A percentile compares a stretch with the other conserved stretches of the same genome.
These are phyloP conservation scores for Cataglyphis cursor DNA, from an alignment of 2,888 invertebrate species.

Conservation along the genomic window DNA sequence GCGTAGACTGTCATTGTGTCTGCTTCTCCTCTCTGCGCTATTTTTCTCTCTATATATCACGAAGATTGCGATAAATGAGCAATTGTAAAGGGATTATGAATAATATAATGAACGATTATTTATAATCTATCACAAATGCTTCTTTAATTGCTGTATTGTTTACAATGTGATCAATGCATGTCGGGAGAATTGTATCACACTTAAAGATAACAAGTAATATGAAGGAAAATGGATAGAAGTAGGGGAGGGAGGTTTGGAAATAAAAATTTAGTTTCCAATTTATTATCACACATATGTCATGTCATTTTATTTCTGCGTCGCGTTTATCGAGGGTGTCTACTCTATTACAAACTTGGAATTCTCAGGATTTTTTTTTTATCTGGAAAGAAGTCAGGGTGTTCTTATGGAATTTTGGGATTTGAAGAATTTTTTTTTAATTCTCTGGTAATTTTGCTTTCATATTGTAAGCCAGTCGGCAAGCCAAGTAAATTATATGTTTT, in stretches of 20 bases:
- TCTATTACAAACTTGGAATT: too few species aligned
- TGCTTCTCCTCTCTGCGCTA: constrained; percentile 9
- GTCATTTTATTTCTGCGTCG: background rate
- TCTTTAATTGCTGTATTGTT: background rate
- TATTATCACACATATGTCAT: constrained; percentile 10
- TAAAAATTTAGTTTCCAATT: background rate
- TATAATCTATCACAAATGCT: background rate
- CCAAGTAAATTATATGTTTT: too few species aligned
- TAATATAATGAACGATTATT: constrained; percentile 19
- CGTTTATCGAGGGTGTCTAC: background rate
- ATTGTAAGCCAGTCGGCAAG: too few species aligned
- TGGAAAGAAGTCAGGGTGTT: too few species aligned
- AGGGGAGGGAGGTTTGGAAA: background rate
- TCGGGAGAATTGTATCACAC: background rate
- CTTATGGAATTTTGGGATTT: too few species aligned
- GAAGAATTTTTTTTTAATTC: too few species aligned
- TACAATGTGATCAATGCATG: constrained; percentile 28
- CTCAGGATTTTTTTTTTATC: too few species aligned
- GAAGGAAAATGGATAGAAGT: constrained; percentile 11
- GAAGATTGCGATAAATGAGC: background rate
- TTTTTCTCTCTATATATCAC: constrained; percentile 9
- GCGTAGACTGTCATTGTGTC: constrained; percentile 24
- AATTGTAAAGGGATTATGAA: background rate
- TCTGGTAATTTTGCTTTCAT: too few species aligned
- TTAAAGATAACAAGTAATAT: background rate